phyloP scores from a whole-genome alignment of 2,888 invertebrate genomes.

The Oscheius sp. region DNA sequence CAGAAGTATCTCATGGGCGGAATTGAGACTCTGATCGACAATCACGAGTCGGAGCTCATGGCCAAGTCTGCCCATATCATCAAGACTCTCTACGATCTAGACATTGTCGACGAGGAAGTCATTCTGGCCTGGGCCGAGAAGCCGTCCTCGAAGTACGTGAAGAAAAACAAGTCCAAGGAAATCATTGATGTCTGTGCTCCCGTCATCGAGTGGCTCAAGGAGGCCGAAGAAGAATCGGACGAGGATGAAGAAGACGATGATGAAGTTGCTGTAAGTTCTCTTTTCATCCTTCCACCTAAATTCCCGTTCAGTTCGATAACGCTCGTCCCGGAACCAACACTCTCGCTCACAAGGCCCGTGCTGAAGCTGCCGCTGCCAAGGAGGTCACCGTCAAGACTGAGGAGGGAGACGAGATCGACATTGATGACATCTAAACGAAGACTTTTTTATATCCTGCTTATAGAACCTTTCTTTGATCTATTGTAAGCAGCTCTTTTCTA shows the following conservation, averaged over 20 bases:
- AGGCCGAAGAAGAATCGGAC: constrained; percentile 90
- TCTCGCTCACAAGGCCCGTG: neutral
- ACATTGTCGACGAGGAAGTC: constrained; percentile 93
- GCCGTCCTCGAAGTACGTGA: constrained; percentile 89
- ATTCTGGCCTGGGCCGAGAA: constrained; percentile 95
- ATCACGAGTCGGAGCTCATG: constrained; percentile 80
- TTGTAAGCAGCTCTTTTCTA: neutral
- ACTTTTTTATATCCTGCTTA: neutral
- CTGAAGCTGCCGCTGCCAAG: constrained; percentile 36
- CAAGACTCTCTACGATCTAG: constrained; percentile 91
- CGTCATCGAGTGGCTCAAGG: constrained; percentile 93
- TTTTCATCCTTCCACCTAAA: neutral
- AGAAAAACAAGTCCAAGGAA: constrained; percentile 86
- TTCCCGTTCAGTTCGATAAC: constrained; percentile 10
- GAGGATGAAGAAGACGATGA: constrained; percentile 80
- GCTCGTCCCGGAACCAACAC: constrained; percentile 43
- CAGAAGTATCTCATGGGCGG: constrained; percentile 90
- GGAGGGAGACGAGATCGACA: constrained; percentile 65
- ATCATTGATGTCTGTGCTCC: constrained; percentile 91
- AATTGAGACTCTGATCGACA: constrained; percentile 84
- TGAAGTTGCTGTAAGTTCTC: constrained; percentile 75
- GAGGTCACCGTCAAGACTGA: constrained; percentile 52
- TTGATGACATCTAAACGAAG: constrained; percentile 65
- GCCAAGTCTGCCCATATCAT: constrained; percentile 88
- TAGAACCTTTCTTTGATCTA: no score